Conservation (phyloP, 1,140 invertebrate species). For the Trichonephila inaurata region DNA sequence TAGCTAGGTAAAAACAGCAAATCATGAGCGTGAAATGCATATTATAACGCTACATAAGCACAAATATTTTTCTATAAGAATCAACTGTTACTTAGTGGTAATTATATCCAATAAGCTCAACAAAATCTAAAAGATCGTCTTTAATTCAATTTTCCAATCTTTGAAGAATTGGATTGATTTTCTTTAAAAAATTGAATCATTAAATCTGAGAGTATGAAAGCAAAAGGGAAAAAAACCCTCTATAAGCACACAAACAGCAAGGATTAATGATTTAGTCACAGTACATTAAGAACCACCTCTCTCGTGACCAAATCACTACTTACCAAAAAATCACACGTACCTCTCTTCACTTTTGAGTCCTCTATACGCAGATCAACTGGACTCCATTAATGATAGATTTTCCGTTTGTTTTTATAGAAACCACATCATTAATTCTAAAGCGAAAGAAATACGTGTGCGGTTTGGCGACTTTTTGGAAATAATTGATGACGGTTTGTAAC, state of each 20-base stretch:
- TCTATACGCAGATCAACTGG: neutral
- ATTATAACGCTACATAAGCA: too few relatives aligned
- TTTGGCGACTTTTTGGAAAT: constrained; percentile 16
- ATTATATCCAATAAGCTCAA: too few relatives aligned
- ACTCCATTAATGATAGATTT: constrained; percentile 43
- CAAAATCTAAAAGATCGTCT: too few relatives aligned
- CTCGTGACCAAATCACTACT: constrained; percentile 22
- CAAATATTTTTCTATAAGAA: too few relatives aligned
- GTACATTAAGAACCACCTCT: constrained; percentile 7
- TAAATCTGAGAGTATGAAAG: too few relatives aligned
- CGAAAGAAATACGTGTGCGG: neutral
- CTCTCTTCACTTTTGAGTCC: constrained; percentile 2
- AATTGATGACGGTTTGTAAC: constrained; percentile 42
- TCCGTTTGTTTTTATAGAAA: constrained; percentile 46
- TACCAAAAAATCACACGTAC: constrained; percentile 19
- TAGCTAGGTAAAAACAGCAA: too few relatives aligned
- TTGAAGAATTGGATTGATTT: too few relatives aligned
- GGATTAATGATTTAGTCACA: constrained; percentile 42
- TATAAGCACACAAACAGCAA: neutral
- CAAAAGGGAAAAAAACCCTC: neutral
- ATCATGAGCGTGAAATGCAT: too few relatives aligned
- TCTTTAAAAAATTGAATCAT: too few relatives aligned
- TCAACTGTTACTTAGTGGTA: too few relatives aligned
- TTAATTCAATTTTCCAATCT: too few relatives aligned
- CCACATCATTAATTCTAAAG: constrained; percentile 34